A percentile compares a stretch with the other conserved stretches of the same genome.
Conservation (phyloP, 2,113 vertebrate species). For the Isurus oxyrinchus region DNA sequence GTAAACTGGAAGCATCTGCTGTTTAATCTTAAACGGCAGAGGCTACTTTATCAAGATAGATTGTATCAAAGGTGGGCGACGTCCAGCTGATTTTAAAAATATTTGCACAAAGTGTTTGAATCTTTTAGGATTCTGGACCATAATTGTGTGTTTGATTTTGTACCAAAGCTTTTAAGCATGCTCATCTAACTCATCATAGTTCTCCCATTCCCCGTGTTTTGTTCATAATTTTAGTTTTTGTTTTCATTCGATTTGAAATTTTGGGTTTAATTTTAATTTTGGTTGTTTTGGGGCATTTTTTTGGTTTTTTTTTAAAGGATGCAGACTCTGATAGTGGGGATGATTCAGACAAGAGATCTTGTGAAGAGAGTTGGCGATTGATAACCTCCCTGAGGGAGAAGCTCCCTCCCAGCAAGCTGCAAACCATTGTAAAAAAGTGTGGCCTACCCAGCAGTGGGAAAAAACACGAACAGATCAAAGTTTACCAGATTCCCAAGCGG, state of each 20-base stretch:
- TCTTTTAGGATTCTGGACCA: constrained; percentile 44
- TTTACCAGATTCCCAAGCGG: constrained; percentile 94
- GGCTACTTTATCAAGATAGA: not conserved
- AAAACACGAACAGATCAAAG: constrained; percentile 87
- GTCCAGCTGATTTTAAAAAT: constrained; percentile 54
- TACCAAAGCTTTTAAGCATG: constrained; percentile 22
- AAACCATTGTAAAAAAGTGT: constrained; percentile 98
- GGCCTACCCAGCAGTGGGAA: constrained; percentile 98
- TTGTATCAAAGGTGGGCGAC: constrained; percentile 56
- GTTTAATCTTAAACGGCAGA: not conserved
- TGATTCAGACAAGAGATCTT: constrained; percentile 99
- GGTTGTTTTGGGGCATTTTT: constrained; percentile 85
- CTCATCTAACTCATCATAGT: constrained; percentile 12
- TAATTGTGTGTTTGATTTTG: constrained; percentile 57
- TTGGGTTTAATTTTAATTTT: constrained; percentile 67
- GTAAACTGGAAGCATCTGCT: no score
- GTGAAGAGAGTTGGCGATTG: constrained; percentile 99
- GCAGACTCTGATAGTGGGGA: constrained; percentile 99
- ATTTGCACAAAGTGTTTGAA: constrained; percentile 55
- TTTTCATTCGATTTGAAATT: constrained; percentile 52
- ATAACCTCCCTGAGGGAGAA: constrained; percentile 98
- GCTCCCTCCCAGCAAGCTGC: constrained; percentile 97
- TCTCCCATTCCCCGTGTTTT: constrained; percentile 28
- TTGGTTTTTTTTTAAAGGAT: constrained; percentile 96
- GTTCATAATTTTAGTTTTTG: constrained; percentile 60